A percentile compares a stretch with the other conserved stretches of the same genome.
Evolutionary conservation across 2,113 vertebrate genomes (phyloP).

Genomic region (Atherinomorus stipes): DNA sequence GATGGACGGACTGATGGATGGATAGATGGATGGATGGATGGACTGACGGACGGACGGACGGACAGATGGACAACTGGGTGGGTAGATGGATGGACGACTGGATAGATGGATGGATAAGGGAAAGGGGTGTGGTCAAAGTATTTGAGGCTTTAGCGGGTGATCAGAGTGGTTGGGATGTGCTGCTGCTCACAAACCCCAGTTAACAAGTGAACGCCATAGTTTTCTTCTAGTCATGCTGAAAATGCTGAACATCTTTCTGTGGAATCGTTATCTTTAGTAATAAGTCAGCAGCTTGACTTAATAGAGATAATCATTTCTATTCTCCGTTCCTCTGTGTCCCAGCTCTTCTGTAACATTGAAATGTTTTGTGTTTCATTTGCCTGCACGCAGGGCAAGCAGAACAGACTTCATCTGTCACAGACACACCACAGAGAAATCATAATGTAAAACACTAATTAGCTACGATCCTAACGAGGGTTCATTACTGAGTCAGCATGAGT

Average conservation of each 20-base stretch:
- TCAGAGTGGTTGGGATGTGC: no score
- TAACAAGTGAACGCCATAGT: no score
- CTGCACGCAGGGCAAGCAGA: constrained; percentile 41
- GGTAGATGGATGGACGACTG: no score
- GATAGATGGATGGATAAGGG: no score
- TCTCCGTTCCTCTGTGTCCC: constrained; percentile 22
- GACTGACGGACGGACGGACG: no score
- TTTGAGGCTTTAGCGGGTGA: no score
- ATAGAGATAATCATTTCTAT: constrained; percentile 50
- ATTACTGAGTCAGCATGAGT: constrained; percentile 65
- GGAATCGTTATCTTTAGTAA: constrained; percentile 6
- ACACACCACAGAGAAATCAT: constrained; percentile 68
- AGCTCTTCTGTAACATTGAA: constrained; percentile 63
- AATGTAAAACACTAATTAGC: constrained; percentile 78
- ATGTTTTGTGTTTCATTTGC: constrained; percentile 62
- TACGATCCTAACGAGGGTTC: constrained; percentile 67
- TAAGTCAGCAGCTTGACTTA: constrained; percentile 35
- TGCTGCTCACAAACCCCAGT: no score
- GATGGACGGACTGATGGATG: no score
- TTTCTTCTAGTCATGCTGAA: not conserved
- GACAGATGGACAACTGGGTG: no score
- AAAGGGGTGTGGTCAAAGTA: no score
- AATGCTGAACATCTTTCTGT: constrained; percentile 6
- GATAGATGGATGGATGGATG: no score
- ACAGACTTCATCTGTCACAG: constrained; percentile 68